Base-by-base conservation (phyloP, 1,140 invertebrate genomes). In the Leptoteleia sp. region DNA sequence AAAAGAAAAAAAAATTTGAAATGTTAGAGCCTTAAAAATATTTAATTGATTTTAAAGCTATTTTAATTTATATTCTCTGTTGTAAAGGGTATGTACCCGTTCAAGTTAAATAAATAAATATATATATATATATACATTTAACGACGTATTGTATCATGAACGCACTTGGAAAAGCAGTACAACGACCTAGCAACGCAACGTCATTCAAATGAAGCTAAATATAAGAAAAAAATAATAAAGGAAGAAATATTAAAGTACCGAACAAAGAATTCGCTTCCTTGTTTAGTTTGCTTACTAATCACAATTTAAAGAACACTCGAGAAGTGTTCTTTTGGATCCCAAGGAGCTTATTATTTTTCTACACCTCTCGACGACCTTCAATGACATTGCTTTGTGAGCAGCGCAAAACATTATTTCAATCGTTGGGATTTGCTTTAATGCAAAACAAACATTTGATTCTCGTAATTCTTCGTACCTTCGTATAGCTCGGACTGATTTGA, bases 281-380 rank as follows among this genome's bases (percentile, higher is more conserved):
- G 65, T 70, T 70, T 70, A 70, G 45, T 70, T 59, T 70, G 54
- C 65, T 59, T 59, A 70, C 25, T 59, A 70, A 59, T 70, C 64
- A 59, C 19, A 70, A 70, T 59, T 59, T 59, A 33, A 70, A 59
- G 54, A 50, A 35, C 35, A 40, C 52, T 68, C 17, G 7, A 29
- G 8, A 9, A 50, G 40, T 19, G 45, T 9, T 65, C 43, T 43
- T 19, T 25, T 12, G 22, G 25, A 27, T 15, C 48, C 22, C 38
- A 47, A 55, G 62, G 22, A 47, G 50, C 62, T 67, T 67, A 55
- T 45, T 65, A 54, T 65, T 64, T 52, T 57, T 67, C 25, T 64
- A 1, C 11, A 8, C 13, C 48, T 43, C n/a, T 33, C 29, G 19
- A 43, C 47, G 62, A 42, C 62, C 50, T 55, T 67, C 48, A 67